Percentiles rank a stretch among this genome's conserved stretches.
phyloP scores from a whole-genome alignment of 1,140 invertebrate genomes.

The Sipha flava region DNA sequence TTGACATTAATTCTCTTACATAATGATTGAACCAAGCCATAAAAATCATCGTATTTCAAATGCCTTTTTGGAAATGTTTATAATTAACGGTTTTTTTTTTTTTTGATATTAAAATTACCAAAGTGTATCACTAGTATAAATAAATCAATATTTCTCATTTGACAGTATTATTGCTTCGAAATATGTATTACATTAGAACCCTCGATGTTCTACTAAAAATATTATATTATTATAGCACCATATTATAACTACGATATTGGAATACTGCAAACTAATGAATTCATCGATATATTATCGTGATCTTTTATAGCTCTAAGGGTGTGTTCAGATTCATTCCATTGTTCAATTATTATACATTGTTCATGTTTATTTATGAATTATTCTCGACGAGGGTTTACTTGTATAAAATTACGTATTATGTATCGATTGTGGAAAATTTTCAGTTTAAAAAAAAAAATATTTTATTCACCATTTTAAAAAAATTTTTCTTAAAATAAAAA shows the following conservation, averaged over 20 bases:
- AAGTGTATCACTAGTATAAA: background rate
- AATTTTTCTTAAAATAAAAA: too few relatives aligned
- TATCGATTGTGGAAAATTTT: background rate
- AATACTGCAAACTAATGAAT: background rate
- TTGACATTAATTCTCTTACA: too few relatives aligned
- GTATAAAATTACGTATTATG: background rate
- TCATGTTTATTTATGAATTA: slow-evolving; percentile 13
- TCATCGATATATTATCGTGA: background rate
- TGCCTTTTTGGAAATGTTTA: too few relatives aligned
- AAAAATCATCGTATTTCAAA: too few relatives aligned
- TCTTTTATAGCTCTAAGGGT: slow-evolving; percentile 8
- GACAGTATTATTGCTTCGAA: background rate
- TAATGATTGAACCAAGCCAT: too few relatives aligned
- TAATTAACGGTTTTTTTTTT: too few relatives aligned
- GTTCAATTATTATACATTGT: slow-evolving; percentile 1
- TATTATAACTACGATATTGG: background rate
- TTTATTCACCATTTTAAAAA: too few relatives aligned
- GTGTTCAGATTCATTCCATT: background rate
- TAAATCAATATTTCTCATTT: background rate
- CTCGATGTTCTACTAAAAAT: background rate
- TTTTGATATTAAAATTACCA: background rate
- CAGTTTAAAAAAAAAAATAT: background rate
- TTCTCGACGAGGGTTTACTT: background rate
- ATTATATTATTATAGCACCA: background rate
- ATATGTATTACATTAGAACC: background rate